These are phyloP conservation scores for Psilopogon haemacephalus DNA, from an alignment of 2,113 vertebrate species.

Conservation along the genomic window DNA sequence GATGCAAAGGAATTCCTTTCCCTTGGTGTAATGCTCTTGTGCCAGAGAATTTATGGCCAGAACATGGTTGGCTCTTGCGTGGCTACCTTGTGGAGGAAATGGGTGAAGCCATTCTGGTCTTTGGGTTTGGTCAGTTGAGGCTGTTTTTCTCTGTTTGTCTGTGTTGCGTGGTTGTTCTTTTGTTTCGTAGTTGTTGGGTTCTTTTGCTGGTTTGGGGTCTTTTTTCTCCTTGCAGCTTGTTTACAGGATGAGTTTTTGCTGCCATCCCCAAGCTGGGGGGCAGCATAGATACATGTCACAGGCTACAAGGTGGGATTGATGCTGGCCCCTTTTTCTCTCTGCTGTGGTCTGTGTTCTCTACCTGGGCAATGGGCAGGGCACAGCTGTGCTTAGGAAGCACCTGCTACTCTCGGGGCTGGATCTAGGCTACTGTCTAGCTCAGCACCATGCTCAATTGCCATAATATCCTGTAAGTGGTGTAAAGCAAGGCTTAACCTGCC, in stretches of 20 bases:
- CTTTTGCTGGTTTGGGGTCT: too few relatives aligned
- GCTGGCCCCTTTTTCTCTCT: not conserved
- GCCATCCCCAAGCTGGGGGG: not conserved
- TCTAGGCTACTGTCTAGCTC: not conserved
- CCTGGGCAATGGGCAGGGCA: not conserved
- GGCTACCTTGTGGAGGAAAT: not conserved
- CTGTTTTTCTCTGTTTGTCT: not conserved
- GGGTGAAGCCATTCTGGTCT: not conserved
- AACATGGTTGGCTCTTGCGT: not conserved
- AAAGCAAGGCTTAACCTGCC: too few relatives aligned
- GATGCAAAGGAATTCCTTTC: slow-evolving; percentile 69
- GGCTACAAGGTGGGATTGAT: not conserved
- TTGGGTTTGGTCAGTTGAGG: too few relatives aligned
- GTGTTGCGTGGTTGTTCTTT: too few relatives aligned
- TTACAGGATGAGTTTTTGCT: not conserved
- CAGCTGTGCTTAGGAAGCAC: not conserved
- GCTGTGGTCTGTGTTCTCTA: not conserved
- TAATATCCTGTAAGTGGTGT: not conserved
- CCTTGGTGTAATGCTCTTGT: slow-evolving; percentile 48
- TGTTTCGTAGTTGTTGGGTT: too few relatives aligned
- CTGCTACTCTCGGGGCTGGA: not conserved
- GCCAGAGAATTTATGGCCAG: slow-evolving; percentile 57
- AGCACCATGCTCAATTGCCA: not conserved
- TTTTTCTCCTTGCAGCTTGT: not conserved
- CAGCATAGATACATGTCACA: not conserved